Base-by-base conservation (phyloP, 1,140 invertebrate genomes). In the Drosophila parvula region DNA sequence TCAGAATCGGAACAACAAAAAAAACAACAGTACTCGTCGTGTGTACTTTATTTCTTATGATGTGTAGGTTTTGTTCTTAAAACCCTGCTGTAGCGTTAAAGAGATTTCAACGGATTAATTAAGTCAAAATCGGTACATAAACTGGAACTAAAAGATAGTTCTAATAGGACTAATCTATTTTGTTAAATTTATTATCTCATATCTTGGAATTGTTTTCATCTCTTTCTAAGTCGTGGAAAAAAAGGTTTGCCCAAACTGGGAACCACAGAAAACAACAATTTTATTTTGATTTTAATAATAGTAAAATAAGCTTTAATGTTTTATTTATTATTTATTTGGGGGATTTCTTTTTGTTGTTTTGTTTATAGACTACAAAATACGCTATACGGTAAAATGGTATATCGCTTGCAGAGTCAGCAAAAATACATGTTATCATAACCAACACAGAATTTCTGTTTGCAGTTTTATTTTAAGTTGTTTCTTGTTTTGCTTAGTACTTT, bases 381-480 rank as follows among this genome's bases (percentile, higher is more conserved):
- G 84, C 84, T 85, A 86, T 85, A 85, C 84, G 74, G 79, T 85
- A 78, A 85, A 78, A 81, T 81, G 74, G 73, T 75, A 75, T 86
- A 81, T 75, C 80, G 67, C 51, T 85, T 84, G 81, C 78, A 81
- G 60, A 78, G 69, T 74, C 50, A 65, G 62, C 69, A 71, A 71
- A 76, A 71, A 63, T 76, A 81, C 78, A 59, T 55, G 27, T 53
- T 47, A 80, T 53, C 40, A 71, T 28, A 74, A 74, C 27, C 44
- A 74, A 78, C 79, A 58, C 51, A 41, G 51, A 70, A 71, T 40
- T 40, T 32, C 45, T 40, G 22, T 22, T 47, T 30, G 68, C 16
- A 74, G 43, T 70, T 44, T 62, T 43, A 74, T 48, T 58, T 40
- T 56, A 56, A 56, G 22, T 57, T 43, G 5, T 65, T 69, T 57